Evolutionary conservation across 2,888 invertebrate species (phyloP).

Genomic region (Aporophyla lueneburgensis): DNA sequence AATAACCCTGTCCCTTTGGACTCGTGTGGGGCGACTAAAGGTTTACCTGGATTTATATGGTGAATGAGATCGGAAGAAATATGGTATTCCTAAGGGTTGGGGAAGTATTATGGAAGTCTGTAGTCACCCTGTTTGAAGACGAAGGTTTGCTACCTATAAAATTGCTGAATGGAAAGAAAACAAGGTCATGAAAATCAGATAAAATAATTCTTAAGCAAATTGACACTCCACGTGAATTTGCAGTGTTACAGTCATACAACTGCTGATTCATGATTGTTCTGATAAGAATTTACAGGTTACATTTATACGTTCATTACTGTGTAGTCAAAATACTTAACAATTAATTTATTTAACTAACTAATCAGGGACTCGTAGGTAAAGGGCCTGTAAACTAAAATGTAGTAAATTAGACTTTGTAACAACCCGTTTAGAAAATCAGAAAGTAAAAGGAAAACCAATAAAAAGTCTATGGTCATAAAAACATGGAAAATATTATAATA

Average conservation of each 20-base stretch:
- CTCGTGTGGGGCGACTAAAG: constrained; percentile 31
- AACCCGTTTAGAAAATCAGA: background rate
- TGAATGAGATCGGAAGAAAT: constrained; percentile 51
- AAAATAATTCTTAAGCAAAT: background rate
- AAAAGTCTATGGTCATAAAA: background rate
- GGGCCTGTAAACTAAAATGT: background rate
- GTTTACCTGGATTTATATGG: constrained; percentile 56
- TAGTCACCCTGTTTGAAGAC: background rate
- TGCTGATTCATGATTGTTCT: background rate
- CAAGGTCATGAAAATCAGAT: background rate
- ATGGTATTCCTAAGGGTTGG: constrained; percentile 19
- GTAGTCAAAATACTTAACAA: background rate
- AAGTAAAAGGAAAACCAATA: background rate
- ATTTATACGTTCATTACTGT: background rate
- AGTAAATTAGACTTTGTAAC: background rate
- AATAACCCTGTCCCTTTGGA: constrained; percentile 39
- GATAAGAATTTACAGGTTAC: background rate
- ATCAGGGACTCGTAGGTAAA: background rate
- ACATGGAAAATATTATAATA: background rate
- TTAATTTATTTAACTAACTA: background rate
- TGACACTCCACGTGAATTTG: no score
- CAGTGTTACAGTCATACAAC: background rate
- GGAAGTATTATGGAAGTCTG: background rate
- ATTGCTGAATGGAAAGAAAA: background rate
- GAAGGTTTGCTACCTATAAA: background rate